Conservation (phyloP, 2,888 invertebrate species). For the Anodontia alba region DNA sequence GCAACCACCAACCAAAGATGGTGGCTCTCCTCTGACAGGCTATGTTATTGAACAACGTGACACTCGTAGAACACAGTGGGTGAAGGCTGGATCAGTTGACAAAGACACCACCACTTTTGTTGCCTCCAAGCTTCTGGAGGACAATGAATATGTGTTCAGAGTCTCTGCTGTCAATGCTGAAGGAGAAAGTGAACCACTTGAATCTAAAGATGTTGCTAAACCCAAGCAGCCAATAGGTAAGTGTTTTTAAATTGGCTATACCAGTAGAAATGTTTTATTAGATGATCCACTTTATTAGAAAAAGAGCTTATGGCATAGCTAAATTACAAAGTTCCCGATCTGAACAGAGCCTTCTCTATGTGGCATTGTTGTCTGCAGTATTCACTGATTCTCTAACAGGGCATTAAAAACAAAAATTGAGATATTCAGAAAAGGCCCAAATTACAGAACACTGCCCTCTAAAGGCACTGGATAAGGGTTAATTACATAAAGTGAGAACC, state of each 20-base stretch:
- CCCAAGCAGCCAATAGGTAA: constrained; percentile 87
- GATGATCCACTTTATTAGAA: no score
- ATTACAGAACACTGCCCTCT: no score
- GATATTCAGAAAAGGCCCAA: no score
- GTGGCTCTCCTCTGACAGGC: constrained; percentile 79
- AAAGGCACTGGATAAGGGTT: no score
- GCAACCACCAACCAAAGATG: constrained; percentile 82
- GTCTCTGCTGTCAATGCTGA: constrained; percentile 81
- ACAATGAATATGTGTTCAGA: constrained; percentile 80
- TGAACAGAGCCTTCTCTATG: no score
- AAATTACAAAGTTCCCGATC: no score
- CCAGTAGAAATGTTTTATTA: no score
- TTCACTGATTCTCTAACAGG: no score
- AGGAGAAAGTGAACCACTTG: constrained; percentile 76
- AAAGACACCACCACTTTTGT: constrained; percentile 69
- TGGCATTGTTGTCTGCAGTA: no score
- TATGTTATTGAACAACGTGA: constrained; percentile 87
- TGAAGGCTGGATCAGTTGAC: constrained; percentile 70
- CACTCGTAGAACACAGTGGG: constrained; percentile 96
- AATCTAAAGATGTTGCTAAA: constrained; percentile 67
- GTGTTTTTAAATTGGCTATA: constrained; percentile 81
- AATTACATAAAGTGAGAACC: no score
- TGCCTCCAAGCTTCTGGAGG: constrained; percentile 88
- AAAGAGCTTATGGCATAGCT: no score
- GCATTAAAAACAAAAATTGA: no score